Evolutionary conservation across 2,113 vertebrate species (phyloP), one percentile per base, ranked within the genome.

Genomic region (Amia ocellicauda): DNA sequence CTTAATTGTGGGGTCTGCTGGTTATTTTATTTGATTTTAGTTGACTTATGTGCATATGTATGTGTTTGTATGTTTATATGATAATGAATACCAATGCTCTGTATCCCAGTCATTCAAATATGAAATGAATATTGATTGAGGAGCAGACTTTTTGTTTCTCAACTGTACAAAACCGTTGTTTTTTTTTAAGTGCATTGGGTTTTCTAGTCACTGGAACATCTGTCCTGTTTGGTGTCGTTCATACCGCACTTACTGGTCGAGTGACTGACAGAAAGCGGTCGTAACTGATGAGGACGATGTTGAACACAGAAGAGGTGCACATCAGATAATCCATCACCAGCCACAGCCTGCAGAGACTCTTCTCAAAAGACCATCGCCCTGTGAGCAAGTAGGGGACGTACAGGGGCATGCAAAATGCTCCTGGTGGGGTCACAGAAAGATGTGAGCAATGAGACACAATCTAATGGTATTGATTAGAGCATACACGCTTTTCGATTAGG

Each of bases 221-320:
- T n/a, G n/a, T n/a, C n/a, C n/a, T n/a, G n/a, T n/a, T n/a, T n/a
- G n/a, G n/a, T n/a, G n/a, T n/a, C n/a, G n/a, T n/a, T n/a, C n/a
- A n/a, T n/a, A n/a, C n/a, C n/a, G 40, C 74, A 89, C 94, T 93
- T 86, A 97, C 94, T 53, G 93, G 93, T 70, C 91, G 84, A 0
- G 91, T 96, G 76, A 96, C 93, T 29, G 92, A 96, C 70, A 94
- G 86, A 81, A 93, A 96, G 63, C 91, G 90, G 75, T 97, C 93
- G 0, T 94, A 95, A 83, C 93, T 96, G 84, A 96, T 96, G 68
- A 96, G 91, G 59, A 95, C 91, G 1, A 96, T 89, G 80, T 84
- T 98, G 77, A 94, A 95, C 62, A 93, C 93, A 2, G 94, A 97
- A 27, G 93, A 85, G 2, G 92, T 83, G 72, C 93, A 95, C 66